These are phyloP conservation scores for Gallinago stenura DNA, from an alignment of 2,797 vertebrate species.

Conservation along the genomic window DNA sequence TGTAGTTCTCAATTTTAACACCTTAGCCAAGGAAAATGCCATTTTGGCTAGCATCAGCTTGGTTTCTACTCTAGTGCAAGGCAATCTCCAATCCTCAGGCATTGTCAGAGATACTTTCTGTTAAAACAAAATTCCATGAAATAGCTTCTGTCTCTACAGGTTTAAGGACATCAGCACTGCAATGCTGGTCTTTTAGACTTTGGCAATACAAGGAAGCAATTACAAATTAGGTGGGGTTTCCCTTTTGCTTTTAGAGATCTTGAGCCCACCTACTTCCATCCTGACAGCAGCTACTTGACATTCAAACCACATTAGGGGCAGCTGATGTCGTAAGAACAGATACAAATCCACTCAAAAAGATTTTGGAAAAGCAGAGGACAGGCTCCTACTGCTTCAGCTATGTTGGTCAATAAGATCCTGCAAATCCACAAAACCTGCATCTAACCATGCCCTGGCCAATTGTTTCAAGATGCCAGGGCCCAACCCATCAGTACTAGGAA, in stretches of 20 bases:
- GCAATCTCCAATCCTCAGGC: neutral
- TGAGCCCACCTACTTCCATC: slow-evolving; percentile 43
- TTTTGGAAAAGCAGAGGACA: neutral
- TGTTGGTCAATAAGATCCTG: neutral
- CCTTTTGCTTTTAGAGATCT: slow-evolving; percentile 13
- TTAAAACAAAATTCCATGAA: neutral
- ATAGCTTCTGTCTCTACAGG: neutral
- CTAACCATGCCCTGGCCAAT: neutral
- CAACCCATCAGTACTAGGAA: neutral
- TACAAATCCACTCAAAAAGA: neutral
- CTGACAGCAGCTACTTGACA: slow-evolving; percentile 24
- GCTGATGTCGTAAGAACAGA: neutral
- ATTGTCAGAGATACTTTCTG: neutral
- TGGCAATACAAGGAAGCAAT: slow-evolving; percentile 31
- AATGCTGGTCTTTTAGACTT: slow-evolving; percentile 1
- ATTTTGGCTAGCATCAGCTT: neutral
- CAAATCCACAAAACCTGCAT: neutral
- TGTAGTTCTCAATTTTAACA: neutral
- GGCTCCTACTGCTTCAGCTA: neutral
- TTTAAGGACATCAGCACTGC: neutral
- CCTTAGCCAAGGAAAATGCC: neutral
- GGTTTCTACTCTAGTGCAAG: neutral
- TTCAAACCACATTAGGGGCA: neutral
- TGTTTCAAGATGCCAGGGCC: neutral
- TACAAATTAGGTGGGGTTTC: slow-evolving; percentile 41